Evolutionary conservation across 2,888 invertebrate genomes (phyloP).

Genomic region (Parelbella ahira): DNA sequence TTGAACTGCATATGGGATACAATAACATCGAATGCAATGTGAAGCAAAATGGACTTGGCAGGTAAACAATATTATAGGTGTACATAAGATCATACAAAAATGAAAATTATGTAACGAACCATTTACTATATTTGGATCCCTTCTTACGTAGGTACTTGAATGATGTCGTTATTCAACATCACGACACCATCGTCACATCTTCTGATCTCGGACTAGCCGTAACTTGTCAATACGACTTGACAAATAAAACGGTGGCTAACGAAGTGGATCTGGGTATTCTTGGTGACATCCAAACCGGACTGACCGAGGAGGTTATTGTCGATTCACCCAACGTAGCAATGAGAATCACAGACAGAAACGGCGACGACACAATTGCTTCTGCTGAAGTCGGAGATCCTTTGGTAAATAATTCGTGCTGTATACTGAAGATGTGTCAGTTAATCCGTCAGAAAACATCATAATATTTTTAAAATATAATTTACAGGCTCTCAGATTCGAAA

Average conservation of each 20-base stretch:
- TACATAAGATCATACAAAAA: too few relatives aligned
- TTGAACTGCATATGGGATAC: constrained; percentile 95
- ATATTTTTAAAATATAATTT: too few relatives aligned
- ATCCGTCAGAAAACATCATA: too few relatives aligned
- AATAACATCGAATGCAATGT: constrained; percentile 96
- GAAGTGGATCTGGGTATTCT: constrained; percentile 94
- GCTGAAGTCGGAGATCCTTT: constrained; percentile 96
- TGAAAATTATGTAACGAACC: too few relatives aligned
- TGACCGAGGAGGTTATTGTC: constrained; percentile 94
- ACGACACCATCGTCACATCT: constrained; percentile 96
- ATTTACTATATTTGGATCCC: too few relatives aligned
- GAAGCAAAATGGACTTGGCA: constrained; percentile 91
- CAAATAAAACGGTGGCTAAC: constrained; percentile 96
- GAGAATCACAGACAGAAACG: constrained; percentile 93
- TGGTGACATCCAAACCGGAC: constrained; percentile 91
- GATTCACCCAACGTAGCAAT: constrained; percentile 97
- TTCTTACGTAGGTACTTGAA: constrained; percentile 83
- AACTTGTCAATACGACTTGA: constrained; percentile 95
- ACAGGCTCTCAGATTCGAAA: constrained; percentile 92
- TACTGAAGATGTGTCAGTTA: too few relatives aligned
- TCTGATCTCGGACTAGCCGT: constrained; percentile 96
- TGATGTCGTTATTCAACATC: constrained; percentile 96
- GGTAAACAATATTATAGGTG: too few relatives aligned
- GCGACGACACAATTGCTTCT: constrained; percentile 90
- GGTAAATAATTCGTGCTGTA: constrained; percentile 42